These are phyloP conservation scores for Siphamia tubifer DNA, from an alignment of 2,113 vertebrate genomes.

Conservation along the genomic window DNA sequence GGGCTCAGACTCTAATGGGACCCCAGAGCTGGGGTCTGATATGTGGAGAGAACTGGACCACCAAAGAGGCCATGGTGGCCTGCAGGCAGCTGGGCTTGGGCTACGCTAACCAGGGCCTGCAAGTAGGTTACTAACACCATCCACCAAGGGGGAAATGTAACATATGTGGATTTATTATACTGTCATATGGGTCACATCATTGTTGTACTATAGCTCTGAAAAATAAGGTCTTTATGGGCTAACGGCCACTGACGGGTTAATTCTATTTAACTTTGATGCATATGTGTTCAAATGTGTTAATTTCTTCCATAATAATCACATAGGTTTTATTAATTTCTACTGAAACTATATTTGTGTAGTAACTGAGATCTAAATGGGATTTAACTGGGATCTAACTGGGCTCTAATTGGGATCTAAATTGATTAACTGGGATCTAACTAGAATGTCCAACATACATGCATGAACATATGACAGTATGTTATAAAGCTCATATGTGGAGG, in stretches of 20 bases:
- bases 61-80: slow-evolving; percentile 88
- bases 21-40: slow-evolving; percentile 88
- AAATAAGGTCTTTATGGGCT: too few relatives aligned
- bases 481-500: slow-evolving; percentile 22
- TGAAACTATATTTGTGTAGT: neutral
- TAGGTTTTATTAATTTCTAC: neutral
- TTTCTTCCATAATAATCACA: neutral
- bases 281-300: slow-evolving; percentile 25
- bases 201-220: too few relatives aligned
- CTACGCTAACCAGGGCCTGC: slow-evolving; percentile 90
- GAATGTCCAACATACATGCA: neutral
- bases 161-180: slow-evolving; percentile 43
- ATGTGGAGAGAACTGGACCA: slow-evolving; percentile 93
- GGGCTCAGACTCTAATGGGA: slow-evolving; percentile 71
- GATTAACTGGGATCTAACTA: too few relatives aligned
- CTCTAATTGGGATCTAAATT: too few relatives aligned
- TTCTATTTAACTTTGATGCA: neutral
- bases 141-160: neutral
- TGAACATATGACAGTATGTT: slow-evolving; percentile 17
- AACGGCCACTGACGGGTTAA: neutral
- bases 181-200: too few relatives aligned
- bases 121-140: slow-evolving; percentile 84
- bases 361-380: too few relatives aligned
- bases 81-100: slow-evolving; percentile 95
- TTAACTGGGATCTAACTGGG: too few relatives aligned